Evolutionary conservation across 2,113 vertebrate species (phyloP), one percentile per base, ranked within the genome.

Genomic region (Cottus gobio): DNA sequence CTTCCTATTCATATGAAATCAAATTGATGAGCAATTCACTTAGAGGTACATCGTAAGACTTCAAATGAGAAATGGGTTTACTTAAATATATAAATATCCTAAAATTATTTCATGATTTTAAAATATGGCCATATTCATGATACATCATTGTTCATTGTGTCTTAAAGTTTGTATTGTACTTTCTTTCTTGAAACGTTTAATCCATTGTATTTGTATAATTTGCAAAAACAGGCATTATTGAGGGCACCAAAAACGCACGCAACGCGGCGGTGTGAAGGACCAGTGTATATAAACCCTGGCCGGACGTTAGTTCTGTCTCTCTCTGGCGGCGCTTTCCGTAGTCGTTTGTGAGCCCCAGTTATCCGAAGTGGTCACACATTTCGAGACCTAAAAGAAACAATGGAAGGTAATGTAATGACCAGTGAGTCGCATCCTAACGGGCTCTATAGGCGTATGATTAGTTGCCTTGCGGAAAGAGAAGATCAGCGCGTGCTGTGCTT

Each of bases 261-360:
- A n/a, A 24, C 5, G 26, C 26, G 20, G n/a, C n/a, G n/a, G n/a
- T n/a, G 18, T 44, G 34, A 36, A 87, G 64, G 84, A 80, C 84
- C 84, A 8, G 20, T 2, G 0, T 86, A 82, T 85, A 89, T 79
- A 84, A 79, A 1, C 4, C 0, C 1, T 1, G 54, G 0, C 18
- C 24, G 2, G 18, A 11, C 22, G 0, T 1, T 0, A 0, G 0
- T 0, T 52, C 61, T 1, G 22, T 0, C 70, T 77, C 12, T 85
- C 0, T 0, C 1, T 52, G 1, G 0, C 8, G 2, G 0, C 20
- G 8, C 1, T 15, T 0, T 10, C 0, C 0, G n/a, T 0, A 1
- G 8, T 0, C 0, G 44, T 15, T 0, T 0, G 31, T 6, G 1
- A 0, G 0, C 0, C 0, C 0, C 0, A 10, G 22, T 11, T 2